Evolutionary conservation across 1,140 invertebrate genomes (phyloP).

Genomic region (Neodiprion virginianus): DNA sequence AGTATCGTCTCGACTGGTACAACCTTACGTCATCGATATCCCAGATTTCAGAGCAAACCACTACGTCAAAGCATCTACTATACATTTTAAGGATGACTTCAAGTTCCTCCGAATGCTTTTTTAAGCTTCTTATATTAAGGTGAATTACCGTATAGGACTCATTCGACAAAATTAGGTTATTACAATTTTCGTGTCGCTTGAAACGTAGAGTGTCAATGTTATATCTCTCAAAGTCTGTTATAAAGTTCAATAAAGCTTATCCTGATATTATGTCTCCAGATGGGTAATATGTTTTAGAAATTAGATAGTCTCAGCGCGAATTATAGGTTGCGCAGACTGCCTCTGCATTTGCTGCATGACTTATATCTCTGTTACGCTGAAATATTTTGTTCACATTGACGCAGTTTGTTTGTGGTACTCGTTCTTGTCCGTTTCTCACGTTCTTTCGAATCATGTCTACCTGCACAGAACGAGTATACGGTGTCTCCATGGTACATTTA

Average conservation of each 20-base stretch:
- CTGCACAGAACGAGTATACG: neutral
- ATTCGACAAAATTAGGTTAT: neutral
- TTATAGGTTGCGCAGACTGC: neutral
- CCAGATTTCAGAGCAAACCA: neutral
- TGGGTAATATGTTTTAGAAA: neutral
- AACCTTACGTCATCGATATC: neutral
- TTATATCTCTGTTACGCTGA: neutral
- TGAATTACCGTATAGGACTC: neutral
- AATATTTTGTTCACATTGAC: neutral
- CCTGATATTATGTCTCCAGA: neutral
- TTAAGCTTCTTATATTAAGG: conserved; percentile 2
- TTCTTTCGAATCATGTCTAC: neutral
- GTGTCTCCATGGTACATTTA: neutral
- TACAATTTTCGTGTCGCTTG: neutral
- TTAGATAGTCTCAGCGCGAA: neutral
- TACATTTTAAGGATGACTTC: neutral
- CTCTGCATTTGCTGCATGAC: neutral
- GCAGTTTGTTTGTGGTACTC: neutral
- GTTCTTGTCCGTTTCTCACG: neutral
- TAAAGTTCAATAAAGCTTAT: neutral
- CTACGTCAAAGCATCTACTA: neutral
- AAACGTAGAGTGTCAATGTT: neutral
- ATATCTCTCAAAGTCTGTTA: neutral
- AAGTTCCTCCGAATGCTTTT: neutral
- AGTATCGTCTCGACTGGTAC: neutral